A percentile compares a stretch with the other conserved stretches of the same genome.
Conservation (phyloP, 2,888 invertebrate genomes). For the Poecilus cupreus region DNA sequence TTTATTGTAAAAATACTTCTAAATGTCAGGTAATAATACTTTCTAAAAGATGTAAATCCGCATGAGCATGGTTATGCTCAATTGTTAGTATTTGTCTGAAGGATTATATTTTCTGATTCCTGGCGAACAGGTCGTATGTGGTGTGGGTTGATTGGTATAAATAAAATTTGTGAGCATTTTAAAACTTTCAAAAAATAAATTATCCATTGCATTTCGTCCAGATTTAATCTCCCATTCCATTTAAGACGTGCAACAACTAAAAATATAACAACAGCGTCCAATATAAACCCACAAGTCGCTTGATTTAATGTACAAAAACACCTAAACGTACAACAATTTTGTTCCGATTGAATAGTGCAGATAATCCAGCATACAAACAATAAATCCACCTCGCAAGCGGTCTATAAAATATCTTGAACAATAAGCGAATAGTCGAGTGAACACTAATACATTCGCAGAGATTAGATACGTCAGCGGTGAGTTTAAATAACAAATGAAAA, state of each 20-base stretch:
- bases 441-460: conserved; percentile 31
- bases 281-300: conserved; percentile 8
- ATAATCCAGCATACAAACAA: conserved; percentile 48
- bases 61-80: neutral
- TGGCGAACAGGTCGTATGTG: too few species aligned
- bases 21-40: conserved; percentile 12
- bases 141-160: neutral
- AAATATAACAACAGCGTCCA: conserved; percentile 20
- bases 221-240: conserved; percentile 27
- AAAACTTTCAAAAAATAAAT: conserved; percentile 18
- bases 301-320: conserved; percentile 47
- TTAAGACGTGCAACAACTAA: conserved; percentile 22
- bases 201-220: conserved; percentile 4
- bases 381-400: conserved; percentile 38
- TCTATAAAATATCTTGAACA: conserved; percentile 45
- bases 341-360: conserved; percentile 50
- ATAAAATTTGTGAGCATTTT: neutral
- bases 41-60: conserved; percentile 1
- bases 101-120: neutral
- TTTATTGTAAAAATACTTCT: neutral
- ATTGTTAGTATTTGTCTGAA: neutral
- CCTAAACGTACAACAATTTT: conserved; percentile 54
- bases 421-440: conserved; percentile 28
- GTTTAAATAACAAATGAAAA: conserved; percentile 58
- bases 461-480: conserved; percentile 50